Evolutionary conservation across 2,797 vertebrate genomes (phyloP).

Genomic region (Anableps anableps): DNA sequence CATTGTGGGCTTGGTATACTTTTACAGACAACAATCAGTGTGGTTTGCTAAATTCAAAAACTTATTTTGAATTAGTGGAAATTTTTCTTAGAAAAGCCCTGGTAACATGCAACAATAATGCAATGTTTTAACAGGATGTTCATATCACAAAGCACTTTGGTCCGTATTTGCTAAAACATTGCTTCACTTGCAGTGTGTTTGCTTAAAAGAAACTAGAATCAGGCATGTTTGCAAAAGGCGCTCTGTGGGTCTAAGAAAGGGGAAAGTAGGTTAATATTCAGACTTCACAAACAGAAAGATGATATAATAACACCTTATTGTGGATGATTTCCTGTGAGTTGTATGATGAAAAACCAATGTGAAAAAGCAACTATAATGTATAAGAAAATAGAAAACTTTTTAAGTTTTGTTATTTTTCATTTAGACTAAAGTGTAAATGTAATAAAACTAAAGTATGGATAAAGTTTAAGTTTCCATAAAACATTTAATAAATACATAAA

Average conservation of each 20-base stretch:
- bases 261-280: constrained; percentile 36
- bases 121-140: constrained; percentile 72
- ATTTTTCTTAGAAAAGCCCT: constrained; percentile 59
- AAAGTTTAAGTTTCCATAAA: background rate
- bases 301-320: constrained; percentile 6
- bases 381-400: background rate
- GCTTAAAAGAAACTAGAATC: constrained; percentile 54
- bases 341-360: background rate
- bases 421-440: background rate
- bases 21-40: constrained; percentile 52
- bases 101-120: constrained; percentile 66
- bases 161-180: constrained; percentile 73
- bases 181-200: constrained; percentile 60
- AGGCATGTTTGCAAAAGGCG: constrained; percentile 40
- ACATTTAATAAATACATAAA: background rate
- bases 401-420: background rate
- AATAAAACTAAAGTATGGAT: background rate
- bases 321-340: background rate
- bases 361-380: background rate
- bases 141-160: constrained; percentile 70
- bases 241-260: constrained; percentile 33
- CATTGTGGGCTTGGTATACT: constrained; percentile 44
- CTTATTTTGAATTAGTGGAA: constrained; percentile 67
- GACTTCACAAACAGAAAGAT: background rate
- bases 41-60: constrained; percentile 18